These are phyloP conservation scores for Myxocyprinus asiaticus DNA, from an alignment of 2,113 vertebrate species.

Conservation along the genomic window DNA sequence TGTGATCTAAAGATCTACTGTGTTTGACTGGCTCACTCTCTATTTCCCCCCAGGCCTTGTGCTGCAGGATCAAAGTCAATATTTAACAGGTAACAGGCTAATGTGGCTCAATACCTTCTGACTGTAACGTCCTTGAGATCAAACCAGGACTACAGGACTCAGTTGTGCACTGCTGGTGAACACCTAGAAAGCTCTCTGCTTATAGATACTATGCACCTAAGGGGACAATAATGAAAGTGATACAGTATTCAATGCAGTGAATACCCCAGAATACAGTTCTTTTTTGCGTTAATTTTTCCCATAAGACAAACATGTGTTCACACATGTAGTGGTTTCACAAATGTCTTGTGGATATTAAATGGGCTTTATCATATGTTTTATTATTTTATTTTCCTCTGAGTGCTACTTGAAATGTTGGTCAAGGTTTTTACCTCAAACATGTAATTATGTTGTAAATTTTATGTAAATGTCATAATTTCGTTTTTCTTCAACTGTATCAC, in stretches of 20 bases:
- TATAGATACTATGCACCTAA: not conserved
- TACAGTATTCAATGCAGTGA: not conserved
- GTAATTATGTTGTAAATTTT: no score
- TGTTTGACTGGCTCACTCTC: conserved; percentile 6
- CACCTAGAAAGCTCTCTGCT: not conserved
- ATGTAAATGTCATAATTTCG: no score
- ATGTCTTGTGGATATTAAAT: no score
- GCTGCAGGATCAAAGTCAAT: conserved; percentile 38
- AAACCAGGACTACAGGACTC: conserved; percentile 5
- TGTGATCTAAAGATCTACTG: conserved; percentile 19
- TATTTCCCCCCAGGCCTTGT: conserved; percentile 3
- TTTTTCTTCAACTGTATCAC: no score
- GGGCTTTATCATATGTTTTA: no score
- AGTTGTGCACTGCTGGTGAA: not conserved
- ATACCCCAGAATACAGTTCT: no score
- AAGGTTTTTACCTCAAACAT: no score
- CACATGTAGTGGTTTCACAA: no score
- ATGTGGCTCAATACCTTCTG: conserved; percentile 23
- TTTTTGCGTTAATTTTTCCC: no score
- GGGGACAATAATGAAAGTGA: not conserved
- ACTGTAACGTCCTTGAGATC: conserved; percentile 20
- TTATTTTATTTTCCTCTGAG: no score
- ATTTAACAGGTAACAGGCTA: conserved; percentile 29
- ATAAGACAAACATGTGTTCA: no score
- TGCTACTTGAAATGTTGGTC: no score